A percentile compares a stretch with the other conserved stretches of the same genome.
Evolutionary conservation across 2,113 vertebrate species (phyloP).

Genomic region (Thermophis baileyi): DNA sequence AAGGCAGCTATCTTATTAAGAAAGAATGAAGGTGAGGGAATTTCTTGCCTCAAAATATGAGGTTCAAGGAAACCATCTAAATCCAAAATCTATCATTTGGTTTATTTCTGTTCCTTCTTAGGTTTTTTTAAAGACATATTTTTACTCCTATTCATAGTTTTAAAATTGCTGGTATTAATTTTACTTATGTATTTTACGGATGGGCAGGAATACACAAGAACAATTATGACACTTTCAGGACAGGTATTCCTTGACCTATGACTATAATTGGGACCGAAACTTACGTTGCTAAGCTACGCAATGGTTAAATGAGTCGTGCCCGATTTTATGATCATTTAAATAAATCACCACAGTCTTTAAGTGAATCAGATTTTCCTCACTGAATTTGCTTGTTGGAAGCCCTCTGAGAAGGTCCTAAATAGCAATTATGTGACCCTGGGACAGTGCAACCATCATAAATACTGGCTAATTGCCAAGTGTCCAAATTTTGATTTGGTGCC

Average conservation of each 20-base stretch:
- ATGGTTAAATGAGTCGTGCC: neutral
- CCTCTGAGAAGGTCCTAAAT: neutral
- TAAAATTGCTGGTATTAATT: neutral
- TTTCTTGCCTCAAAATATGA: neutral
- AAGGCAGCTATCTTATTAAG: neutral
- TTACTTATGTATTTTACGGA: neutral
- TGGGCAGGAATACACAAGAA: neutral
- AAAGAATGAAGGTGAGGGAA: neutral
- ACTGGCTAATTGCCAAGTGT: neutral
- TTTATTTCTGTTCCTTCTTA: neutral
- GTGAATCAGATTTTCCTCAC: neutral
- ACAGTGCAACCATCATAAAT: neutral
- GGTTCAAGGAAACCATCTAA: neutral
- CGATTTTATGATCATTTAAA: neutral
- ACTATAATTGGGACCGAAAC: neutral
- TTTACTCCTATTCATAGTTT: neutral
- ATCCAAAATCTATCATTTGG: neutral
- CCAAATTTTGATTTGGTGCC: neutral
- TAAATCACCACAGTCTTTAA: neutral
- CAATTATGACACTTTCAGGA: neutral
- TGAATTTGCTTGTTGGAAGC: neutral
- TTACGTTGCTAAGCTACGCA: neutral
- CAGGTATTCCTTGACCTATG: neutral
- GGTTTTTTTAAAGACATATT: neutral
- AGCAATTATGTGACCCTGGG: neutral